Conservation (phyloP, 30 jellyfish, hydroid and myxozoan species). For the Mastigias papua region DNA sequence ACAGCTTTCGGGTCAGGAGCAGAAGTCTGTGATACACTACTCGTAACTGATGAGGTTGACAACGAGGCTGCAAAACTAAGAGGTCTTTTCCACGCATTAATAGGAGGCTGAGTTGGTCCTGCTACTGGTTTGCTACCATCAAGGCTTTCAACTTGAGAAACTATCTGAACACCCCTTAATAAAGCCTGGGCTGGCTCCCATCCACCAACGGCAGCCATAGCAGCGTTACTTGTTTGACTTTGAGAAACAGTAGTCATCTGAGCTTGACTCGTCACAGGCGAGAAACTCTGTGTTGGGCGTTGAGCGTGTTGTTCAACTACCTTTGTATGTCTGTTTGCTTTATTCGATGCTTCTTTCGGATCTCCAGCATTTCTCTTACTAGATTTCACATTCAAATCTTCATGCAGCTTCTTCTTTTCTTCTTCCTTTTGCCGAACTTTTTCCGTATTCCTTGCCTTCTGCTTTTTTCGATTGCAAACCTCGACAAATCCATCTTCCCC, state of each 20-base stretch:
- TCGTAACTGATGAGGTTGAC: conserved; percentile 47
- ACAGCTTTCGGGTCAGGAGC: conserved; percentile 98
- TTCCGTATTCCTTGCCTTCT: conserved; percentile 24
- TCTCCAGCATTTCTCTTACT: conserved; percentile 31
- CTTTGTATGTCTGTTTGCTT: conserved; percentile 47
- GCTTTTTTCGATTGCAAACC: conserved; percentile 83
- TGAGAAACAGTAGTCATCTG: conserved; percentile 35
- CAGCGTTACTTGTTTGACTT: conserved; percentile 91
- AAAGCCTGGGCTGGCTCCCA: conserved; percentile 99
- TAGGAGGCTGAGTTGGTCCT: conserved; percentile 75
- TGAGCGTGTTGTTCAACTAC: conserved; percentile 32
- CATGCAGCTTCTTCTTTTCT: conserved; percentile 70
- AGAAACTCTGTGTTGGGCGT: conserved; percentile 39
- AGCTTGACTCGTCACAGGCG: conserved; percentile 57
- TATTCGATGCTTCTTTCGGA: conserved; percentile 40
- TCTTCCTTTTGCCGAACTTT: conserved; percentile 83
- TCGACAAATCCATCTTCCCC: conserved; percentile 88
- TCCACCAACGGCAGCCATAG: conserved; percentile 98
- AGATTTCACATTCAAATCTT: conserved; percentile 68
- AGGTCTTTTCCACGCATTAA: conserved; percentile 98
- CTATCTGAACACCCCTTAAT: conserved; percentile 76
- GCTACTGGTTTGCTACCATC: conserved; percentile 65
- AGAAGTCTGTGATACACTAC: conserved; percentile 50
- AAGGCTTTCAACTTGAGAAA: conserved; percentile 37
- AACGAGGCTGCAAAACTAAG: conserved; percentile 75